Conservation (phyloP, 2,113 vertebrate species). For the Synodontis membranacea region DNA sequence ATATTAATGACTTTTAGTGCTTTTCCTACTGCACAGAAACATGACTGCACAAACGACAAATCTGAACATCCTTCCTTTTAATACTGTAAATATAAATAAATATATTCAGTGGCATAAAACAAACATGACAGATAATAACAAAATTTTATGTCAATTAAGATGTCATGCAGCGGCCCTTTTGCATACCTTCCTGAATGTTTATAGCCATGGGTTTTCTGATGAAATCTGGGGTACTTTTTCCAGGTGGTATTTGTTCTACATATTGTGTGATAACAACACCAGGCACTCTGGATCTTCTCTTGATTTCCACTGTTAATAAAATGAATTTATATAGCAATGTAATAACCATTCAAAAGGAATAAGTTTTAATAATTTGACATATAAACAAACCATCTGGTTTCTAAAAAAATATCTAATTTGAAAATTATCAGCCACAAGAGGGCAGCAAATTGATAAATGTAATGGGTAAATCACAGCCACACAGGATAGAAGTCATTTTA, state of each 20-base stretch:
- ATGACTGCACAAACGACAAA: too few species aligned
- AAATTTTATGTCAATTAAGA: neutral
- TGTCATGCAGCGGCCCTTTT: neutral
- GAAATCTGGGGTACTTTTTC: slow-evolving; percentile 81
- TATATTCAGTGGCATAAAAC: neutral
- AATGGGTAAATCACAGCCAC: neutral
- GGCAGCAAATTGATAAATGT: slow-evolving; percentile 9
- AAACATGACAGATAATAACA: neutral
- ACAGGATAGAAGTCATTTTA: too few species aligned
- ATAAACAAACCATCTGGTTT: neutral
- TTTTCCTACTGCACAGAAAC: too few species aligned
- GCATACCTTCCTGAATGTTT: slow-evolving; percentile 80
- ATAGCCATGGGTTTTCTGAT: slow-evolving; percentile 76
- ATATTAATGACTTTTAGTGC: too few species aligned
- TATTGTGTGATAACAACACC: slow-evolving; percentile 81
- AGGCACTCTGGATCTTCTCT: slow-evolving; percentile 76
- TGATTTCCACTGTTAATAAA: slow-evolving; percentile 67
- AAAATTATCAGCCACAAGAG: slow-evolving; percentile 6
- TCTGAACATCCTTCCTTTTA: neutral
- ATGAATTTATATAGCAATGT: neutral
- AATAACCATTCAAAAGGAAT: neutral
- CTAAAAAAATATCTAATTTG: neutral
- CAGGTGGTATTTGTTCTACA: slow-evolving; percentile 78
- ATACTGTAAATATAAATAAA: neutral
- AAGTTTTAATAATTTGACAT: neutral